A percentile compares a stretch with the other conserved stretches of the same genome.
Conservation (phyloP, 2,113 vertebrate genomes). For the Mesoclemmys tuberculata region DNA sequence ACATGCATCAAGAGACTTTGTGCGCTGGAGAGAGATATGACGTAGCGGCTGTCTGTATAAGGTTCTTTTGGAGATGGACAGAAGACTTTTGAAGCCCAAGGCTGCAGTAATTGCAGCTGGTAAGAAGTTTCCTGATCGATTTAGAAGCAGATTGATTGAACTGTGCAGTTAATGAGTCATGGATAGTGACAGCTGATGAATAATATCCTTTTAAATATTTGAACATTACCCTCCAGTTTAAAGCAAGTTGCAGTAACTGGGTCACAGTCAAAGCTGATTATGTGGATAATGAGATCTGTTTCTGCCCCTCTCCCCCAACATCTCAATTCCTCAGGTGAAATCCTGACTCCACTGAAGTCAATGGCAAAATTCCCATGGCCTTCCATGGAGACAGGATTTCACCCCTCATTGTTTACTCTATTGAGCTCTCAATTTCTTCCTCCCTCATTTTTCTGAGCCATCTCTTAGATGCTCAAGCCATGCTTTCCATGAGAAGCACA, state of each 20-base stretch:
- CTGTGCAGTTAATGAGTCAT: neutral
- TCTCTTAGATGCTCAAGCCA: neutral
- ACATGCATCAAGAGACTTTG: neutral
- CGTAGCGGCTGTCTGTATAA: neutral
- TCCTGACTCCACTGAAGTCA: neutral
- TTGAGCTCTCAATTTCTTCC: neutral
- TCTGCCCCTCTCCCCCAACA: neutral
- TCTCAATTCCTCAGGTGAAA: neutral
- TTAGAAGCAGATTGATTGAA: constrained; percentile 15
- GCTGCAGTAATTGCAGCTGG: neutral
- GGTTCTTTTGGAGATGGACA: neutral
- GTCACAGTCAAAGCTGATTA: neutral
- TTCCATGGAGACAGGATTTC: neutral
- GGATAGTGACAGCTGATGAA: neutral
- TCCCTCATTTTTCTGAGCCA: neutral
- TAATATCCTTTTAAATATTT: constrained; percentile 14
- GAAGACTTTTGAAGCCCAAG: neutral
- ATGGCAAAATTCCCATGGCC: neutral
- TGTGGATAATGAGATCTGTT: neutral
- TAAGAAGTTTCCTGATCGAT: neutral
- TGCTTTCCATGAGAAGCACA: neutral
- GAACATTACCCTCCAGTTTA: neutral
- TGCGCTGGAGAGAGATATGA: neutral
- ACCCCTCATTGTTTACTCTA: neutral
- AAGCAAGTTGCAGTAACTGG: neutral